Base-by-base conservation (phyloP, 2,797 vertebrate species). In the Neopelma chrysocephalum region DNA sequence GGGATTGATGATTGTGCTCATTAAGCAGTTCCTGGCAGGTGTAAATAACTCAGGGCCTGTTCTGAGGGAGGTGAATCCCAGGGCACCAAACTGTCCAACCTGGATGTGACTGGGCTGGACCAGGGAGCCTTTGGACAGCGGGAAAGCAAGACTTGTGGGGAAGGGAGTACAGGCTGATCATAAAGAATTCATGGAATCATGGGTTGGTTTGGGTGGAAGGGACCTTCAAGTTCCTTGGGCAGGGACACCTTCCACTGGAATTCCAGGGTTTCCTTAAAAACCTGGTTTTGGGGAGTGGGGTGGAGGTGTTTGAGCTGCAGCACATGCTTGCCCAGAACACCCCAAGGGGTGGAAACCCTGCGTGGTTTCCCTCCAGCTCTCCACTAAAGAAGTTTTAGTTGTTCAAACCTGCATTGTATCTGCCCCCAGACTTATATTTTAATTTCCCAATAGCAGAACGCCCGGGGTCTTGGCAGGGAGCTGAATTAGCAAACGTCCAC, bases 21-120 rank as follows among this genome's bases (percentile, higher is more conserved):
- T 36, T 15, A 20, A 11, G 2, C 26, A 27, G 20, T 9, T 73
- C 50, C 57, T 57, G 61, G 43, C 12, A 61, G 57, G 47, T 43
- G 1, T 4, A 25, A 25, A 5, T 7, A 34, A 56, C 7, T 1
- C 1, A 8, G 3, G 19, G 32, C 19, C 51, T 53, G 38, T 3
- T 1, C 57, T 3, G 19, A 48, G 40, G 12, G 26, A 36, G 34
- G 31, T 12, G 51, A 47, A 12, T 8, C 27, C 2, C 43, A 6
- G 16, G 29, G 23, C 65, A 18, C n/a, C 45, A 20, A 12, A 7
- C 5, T 5, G 6, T 50, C 31, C 20, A 34, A 34, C n/a, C 10
- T 27, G 1, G 48, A 15, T 27, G 48, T 13, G 32, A 45, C 18
- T 12, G 25, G 12, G 25, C 23, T 58, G 36, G 71, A 25, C 36